Percentiles rank a stretch among this genome's conserved stretches.
Conservation (phyloP, 2,888 invertebrate species). For the Drosophila antonietae region DNA sequence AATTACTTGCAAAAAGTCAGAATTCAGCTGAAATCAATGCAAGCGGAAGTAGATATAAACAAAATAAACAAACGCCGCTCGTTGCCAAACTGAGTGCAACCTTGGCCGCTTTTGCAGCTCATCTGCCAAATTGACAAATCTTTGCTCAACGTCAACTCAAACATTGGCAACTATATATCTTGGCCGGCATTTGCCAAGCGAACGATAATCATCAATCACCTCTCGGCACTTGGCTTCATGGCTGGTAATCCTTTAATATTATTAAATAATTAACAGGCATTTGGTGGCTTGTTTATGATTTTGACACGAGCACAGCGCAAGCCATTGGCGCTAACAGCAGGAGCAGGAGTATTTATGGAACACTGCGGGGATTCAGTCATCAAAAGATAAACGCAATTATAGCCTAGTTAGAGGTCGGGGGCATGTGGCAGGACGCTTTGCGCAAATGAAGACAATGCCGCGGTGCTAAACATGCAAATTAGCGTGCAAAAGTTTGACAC, state of each 20-base stretch:
- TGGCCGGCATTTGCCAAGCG: conserved; percentile 25
- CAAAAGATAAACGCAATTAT: conserved; percentile 78
- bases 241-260: conserved; percentile 74
- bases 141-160: conserved; percentile 28
- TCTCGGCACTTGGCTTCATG: conserved; percentile 26
- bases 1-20: conserved; percentile 57
- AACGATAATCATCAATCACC: conserved; percentile 52
- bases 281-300: conserved; percentile 69
- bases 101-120: conserved; percentile 46
- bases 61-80: conserved; percentile 23
- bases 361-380: conserved; percentile 65
- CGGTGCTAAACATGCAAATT: conserved; percentile 76
- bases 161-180: conserved; percentile 15
- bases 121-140: conserved; percentile 48
- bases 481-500: conserved; percentile 64
- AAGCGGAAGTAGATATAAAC: conserved; percentile 30
- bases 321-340: conserved; percentile 10
- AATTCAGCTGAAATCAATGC: conserved; percentile 46
- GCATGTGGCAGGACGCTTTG: not conserved
- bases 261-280: conserved; percentile 77
- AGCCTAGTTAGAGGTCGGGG: conserved; percentile 45
- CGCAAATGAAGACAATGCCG: conserved; percentile 65
- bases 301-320: conserved; percentile 34
- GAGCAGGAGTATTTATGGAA: conserved; percentile 44
- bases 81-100: conserved; percentile 11